Evolutionary conservation across 1,140 invertebrate species (phyloP).

Genomic region (Telenomus remus): DNA sequence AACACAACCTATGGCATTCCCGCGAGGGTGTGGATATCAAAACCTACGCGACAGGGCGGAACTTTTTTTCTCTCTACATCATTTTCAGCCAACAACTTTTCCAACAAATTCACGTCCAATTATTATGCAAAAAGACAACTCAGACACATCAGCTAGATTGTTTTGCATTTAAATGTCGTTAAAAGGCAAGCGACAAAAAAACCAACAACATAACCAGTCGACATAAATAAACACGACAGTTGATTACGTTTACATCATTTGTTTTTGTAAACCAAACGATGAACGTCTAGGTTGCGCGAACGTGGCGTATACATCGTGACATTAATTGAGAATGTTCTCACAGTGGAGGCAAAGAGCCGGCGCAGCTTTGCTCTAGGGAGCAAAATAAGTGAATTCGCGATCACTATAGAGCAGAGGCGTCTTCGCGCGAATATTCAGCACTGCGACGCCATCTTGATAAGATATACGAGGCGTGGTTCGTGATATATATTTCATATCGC

Average conservation of each 20-base stretch:
- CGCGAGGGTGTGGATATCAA: conserved; percentile 31
- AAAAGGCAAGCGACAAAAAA: neutral
- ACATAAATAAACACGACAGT: conserved; percentile 5
- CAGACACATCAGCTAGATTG: conserved; percentile 3
- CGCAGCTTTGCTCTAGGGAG: neutral
- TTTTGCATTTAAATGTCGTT: neutral
- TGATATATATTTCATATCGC: conserved; percentile 60
- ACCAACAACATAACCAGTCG: conserved; percentile 5
- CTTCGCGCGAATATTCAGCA: conserved; percentile 61
- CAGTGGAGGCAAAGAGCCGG: neutral
- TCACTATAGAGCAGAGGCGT: conserved; percentile 6
- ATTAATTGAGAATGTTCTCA: conserved; percentile 35
- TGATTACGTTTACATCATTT: neutral
- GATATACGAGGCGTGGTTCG: conserved; percentile 66
- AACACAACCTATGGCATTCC: conserved; percentile 37
- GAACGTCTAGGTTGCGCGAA: neutral
- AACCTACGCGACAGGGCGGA: conserved; percentile 20
- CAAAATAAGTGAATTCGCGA: neutral
- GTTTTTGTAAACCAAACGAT: conserved; percentile 10
- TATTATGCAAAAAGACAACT: neutral
- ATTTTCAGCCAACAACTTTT: too few species aligned
- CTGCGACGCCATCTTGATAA: conserved; percentile 67
- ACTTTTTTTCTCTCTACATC: neutral
- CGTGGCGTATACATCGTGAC: conserved; percentile 2
- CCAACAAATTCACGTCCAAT: too few species aligned